Base-by-base conservation (phyloP, 2,797 vertebrate species). In the Craterocephalus amniculus region DNA sequence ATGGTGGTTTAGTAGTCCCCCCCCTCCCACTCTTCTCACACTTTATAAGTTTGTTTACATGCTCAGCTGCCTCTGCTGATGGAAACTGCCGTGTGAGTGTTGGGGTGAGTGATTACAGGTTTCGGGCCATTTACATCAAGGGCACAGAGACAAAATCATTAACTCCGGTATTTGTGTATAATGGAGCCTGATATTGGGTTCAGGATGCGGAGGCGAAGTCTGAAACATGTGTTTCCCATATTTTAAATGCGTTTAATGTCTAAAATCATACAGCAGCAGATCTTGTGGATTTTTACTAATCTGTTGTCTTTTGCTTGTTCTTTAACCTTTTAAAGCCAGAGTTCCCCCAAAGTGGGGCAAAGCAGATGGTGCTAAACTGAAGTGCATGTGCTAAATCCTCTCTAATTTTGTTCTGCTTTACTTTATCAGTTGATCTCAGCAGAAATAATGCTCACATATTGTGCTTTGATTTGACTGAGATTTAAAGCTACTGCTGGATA, bases 1-100 rank as follows among this genome's bases (percentile, higher is more conserved):
- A 86, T 87, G 84, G 87, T 69, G 70, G 69, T 84, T 83, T 9
- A 36, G 34, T 40, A 60, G 75, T 71, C 59, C 59, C 49, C 45
- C 9, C 20, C n/a, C 45, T 4, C 20, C n/a, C 45, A 2, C 56
- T 52, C 6, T 26, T 24, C 20, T 67, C 57, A 60, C 49, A 20
- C 40, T 85, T 51, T 58, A 78, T 49, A 83, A 84, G 69, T 71
- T 70, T 89, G 87, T 93, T 89, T 86, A 84, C 80, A 83, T 80
- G 20, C 49, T 56, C 35, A 40, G 63, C 67, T 63, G 80, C 80
- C 70, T 87, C 81, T 79, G 81, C 84, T 85, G 83, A 87, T 88
- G 80, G 77, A 84, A 91, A 90, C 72, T 86, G 82, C 74, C 79
- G 74, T 74, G 81, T 75, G 87, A 86, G 75, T 58, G 61, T 72